Evolutionary conservation across 2,113 vertebrate genomes (phyloP).

Genomic region (Thoracochromis brauschi): DNA sequence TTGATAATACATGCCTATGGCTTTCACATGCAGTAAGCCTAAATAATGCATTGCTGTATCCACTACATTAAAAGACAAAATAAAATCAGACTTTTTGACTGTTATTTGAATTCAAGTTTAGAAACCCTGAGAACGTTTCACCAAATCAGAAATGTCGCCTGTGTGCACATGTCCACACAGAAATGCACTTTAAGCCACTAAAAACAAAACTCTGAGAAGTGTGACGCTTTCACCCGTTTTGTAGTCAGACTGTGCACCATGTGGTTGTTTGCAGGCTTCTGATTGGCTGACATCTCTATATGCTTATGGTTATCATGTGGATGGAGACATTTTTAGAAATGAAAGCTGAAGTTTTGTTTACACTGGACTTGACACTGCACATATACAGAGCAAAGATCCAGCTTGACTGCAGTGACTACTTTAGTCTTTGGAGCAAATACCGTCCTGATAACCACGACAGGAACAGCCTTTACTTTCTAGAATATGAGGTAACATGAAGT

Average conservation of each 20-base stretch:
- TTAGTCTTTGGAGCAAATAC: not conserved
- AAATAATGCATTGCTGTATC: not conserved
- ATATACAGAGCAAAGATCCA: not conserved
- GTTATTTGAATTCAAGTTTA: not conserved
- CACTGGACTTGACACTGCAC: not conserved
- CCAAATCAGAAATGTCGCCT: not conserved
- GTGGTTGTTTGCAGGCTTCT: not conserved
- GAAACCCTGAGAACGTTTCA: not conserved
- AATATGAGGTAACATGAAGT: not conserved
- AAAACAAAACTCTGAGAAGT: not conserved
- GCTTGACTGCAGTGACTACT: not conserved
- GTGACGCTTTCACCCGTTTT: not conserved
- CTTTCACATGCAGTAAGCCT: not conserved
- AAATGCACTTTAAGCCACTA: accelerated
- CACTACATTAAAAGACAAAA: not conserved
- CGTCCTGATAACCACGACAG: not conserved
- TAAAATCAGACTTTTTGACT: not conserved
- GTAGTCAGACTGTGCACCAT: not conserved
- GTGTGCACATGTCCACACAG: not conserved
- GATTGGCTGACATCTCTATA: not conserved
- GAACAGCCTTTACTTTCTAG: not conserved
- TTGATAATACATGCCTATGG: not conserved
- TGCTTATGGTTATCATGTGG: not conserved
- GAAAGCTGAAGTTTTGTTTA: not conserved
- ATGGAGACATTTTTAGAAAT: not conserved